A percentile compares a stretch with the other conserved stretches of the same genome.
phyloP scores from a whole-genome alignment of 2,888 invertebrate species.

The Netelia fuscicornis region DNA sequence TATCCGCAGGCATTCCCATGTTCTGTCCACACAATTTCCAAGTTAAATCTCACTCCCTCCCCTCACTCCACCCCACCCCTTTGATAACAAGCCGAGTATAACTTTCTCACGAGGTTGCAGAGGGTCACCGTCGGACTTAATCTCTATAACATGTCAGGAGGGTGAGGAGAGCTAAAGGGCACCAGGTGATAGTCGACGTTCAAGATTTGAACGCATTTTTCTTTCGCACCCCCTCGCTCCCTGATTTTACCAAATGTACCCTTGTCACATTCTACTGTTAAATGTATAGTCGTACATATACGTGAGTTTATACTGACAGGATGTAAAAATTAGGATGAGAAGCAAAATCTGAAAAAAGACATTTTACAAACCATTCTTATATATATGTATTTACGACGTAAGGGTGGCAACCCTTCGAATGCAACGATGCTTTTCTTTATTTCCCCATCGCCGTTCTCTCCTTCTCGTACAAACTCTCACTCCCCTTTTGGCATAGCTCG shows the following conservation, averaged over 20 bases:
- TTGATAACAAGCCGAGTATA: constrained; percentile 36
- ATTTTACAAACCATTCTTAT: background rate
- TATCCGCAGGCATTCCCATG: background rate
- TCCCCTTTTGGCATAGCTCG: constrained; percentile 29
- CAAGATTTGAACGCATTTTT: constrained; percentile 54
- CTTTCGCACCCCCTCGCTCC: constrained; percentile 42
- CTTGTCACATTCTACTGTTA: constrained; percentile 48
- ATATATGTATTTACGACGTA: background rate
- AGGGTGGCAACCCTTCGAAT: constrained; percentile 55
- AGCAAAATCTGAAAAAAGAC: too few species aligned
- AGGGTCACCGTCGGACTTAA: constrained; percentile 40
- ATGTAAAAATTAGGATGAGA: too few species aligned
- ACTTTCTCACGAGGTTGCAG: constrained; percentile 59
- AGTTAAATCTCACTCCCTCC: constrained; percentile 1
- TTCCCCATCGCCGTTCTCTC: constrained; percentile 28
- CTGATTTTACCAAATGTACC: constrained; percentile 49
- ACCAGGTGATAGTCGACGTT: constrained; percentile 63
- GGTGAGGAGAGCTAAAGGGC: constrained; percentile 19
- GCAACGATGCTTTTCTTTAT: constrained; percentile 57
- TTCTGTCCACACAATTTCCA: background rate
- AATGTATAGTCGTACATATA: background rate
- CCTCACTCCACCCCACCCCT: background rate
- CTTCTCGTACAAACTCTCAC: constrained; percentile 18
- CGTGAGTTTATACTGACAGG: too few species aligned
- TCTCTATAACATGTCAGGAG: constrained; percentile 35